Evolutionary conservation across 2,113 vertebrate species (phyloP).

Genomic region (Aldabrachelys gigantea): DNA sequence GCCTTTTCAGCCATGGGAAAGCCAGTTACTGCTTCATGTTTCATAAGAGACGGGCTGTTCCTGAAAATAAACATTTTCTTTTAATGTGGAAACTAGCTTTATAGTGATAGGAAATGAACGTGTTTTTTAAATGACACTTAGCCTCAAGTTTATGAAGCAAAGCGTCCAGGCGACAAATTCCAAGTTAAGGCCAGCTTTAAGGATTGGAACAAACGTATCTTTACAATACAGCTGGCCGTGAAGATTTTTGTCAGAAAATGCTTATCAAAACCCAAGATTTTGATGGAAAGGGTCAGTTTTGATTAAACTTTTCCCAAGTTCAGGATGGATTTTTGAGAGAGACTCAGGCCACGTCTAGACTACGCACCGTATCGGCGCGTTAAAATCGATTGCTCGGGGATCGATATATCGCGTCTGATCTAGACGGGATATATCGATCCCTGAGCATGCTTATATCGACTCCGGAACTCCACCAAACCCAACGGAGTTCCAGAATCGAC

Average conservation of each 20-base stretch:
- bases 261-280: background rate
- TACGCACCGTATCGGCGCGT: too few species aligned
- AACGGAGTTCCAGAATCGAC: too few species aligned
- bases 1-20: background rate
- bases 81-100: background rate
- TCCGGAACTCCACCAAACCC: too few species aligned
- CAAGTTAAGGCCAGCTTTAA: background rate
- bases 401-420: too few species aligned
- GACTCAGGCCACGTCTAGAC: too few species aligned
- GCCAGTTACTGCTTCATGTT: background rate
- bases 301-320: background rate
- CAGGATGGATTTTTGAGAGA: background rate
- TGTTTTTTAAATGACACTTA: background rate
- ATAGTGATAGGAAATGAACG: background rate
- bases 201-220: background rate
- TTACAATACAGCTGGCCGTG: background rate
- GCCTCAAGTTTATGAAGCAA: background rate
- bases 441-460: too few species aligned
- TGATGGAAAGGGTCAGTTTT: background rate
- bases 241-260: background rate
- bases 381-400: too few species aligned
- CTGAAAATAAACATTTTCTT: slow-evolving; percentile 4
- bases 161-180: background rate
- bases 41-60: background rate
- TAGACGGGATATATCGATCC: too few species aligned